Evolutionary conservation across 2,888 invertebrate species (phyloP).

Genomic region (Tachina fera): DNA sequence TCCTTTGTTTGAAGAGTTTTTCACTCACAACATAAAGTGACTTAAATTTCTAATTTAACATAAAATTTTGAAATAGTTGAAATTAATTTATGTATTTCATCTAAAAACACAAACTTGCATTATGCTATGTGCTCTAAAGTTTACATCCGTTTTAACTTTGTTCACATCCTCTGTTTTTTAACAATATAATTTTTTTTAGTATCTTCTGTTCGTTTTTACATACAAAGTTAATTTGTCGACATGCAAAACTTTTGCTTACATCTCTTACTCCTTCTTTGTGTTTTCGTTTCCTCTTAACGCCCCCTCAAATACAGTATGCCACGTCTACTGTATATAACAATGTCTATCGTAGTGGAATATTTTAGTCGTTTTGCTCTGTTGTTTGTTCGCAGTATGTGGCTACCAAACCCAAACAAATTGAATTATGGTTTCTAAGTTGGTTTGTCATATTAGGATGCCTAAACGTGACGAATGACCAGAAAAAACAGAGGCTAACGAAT

Average conservation of each 20-base stretch:
- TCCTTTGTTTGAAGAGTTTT: background rate
- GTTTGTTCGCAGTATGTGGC: slow-evolving; percentile 65
- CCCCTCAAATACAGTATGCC: background rate
- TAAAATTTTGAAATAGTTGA: slow-evolving; percentile 32
- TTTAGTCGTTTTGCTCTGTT: slow-evolving; percentile 14
- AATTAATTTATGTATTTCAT: slow-evolving; percentile 43
- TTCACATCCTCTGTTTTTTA: slow-evolving; percentile 63
- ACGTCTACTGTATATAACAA: background rate
- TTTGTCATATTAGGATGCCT: slow-evolving; percentile 73
- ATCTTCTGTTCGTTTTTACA: slow-evolving; percentile 39
- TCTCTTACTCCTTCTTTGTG: slow-evolving; percentile 27
- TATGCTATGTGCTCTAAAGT: slow-evolving; percentile 47
- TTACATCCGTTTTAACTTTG: slow-evolving; percentile 67
- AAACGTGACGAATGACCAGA: slow-evolving; percentile 74
- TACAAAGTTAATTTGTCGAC: slow-evolving; percentile 69
- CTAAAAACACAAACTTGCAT: slow-evolving; percentile 33
- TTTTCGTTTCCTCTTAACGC: slow-evolving; percentile 22
- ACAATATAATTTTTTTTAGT: slow-evolving; percentile 45
- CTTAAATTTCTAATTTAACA: slow-evolving; percentile 26
- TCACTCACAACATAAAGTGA: background rate
- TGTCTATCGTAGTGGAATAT: slow-evolving; percentile 21
- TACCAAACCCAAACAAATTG: slow-evolving; percentile 72
- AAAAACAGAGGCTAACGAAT: slow-evolving; percentile 70
- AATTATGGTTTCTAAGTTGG: slow-evolving; percentile 73
- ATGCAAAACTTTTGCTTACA: slow-evolving; percentile 67